A percentile compares a stretch with the other conserved stretches of the same genome.
Conservation (phyloP, 2,113 vertebrate species). For the Elaphurus davidianus region DNA sequence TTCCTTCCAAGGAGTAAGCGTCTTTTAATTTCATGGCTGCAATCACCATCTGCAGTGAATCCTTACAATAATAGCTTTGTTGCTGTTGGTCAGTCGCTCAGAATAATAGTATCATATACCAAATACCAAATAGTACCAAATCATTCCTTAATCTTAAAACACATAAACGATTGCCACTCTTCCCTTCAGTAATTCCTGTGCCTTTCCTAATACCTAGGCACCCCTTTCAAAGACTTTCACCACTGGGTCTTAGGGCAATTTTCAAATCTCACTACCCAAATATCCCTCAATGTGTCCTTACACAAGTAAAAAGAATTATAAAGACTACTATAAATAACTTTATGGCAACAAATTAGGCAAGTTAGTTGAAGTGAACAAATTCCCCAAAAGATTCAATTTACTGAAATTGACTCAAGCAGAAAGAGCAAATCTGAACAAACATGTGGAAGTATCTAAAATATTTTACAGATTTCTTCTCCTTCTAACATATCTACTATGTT, state of each 20-base stretch:
- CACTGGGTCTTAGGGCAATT: neutral
- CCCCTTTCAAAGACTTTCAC: neutral
- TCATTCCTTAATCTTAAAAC: neutral
- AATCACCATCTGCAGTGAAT: neutral
- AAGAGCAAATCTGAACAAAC: neutral
- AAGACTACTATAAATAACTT: neutral
- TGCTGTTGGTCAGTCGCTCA: neutral
- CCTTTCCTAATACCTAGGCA: neutral
- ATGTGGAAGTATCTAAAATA: neutral
- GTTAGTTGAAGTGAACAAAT: neutral
- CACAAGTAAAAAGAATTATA: neutral
- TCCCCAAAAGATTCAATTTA: neutral
- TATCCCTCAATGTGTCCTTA: neutral
- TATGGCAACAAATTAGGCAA: neutral
- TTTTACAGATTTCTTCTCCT: neutral
- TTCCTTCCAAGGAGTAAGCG: no score
- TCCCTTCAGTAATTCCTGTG: neutral
- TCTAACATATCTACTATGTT: neutral
- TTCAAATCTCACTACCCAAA: neutral
- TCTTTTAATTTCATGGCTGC: no score
- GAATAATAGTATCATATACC: neutral
- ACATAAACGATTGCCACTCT: neutral
- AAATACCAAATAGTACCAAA: neutral
- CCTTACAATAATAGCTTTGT: neutral
- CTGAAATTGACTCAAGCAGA: neutral